Percentiles rank a stretch among this genome's conserved stretches.
Evolutionary conservation across 2,797 vertebrate genomes (phyloP).

Genomic region (Kryptopterus vitreolus): DNA sequence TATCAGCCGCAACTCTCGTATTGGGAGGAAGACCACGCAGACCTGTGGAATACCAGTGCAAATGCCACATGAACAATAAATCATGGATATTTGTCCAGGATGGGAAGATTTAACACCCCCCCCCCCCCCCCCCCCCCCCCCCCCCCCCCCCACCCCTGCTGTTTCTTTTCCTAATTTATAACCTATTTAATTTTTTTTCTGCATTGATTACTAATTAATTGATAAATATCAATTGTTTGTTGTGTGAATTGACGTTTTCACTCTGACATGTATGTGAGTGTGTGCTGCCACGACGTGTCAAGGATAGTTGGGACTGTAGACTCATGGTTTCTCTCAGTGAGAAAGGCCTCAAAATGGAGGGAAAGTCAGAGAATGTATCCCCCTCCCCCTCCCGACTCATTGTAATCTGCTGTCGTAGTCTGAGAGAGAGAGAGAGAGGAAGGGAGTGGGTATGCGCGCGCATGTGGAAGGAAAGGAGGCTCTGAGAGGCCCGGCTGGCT

Average conservation of each 20-base stretch:
- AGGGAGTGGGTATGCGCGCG: constrained; percentile 26
- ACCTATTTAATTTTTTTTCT: too few relatives aligned
- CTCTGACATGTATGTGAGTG: background rate
- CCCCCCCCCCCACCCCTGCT: too few relatives aligned
- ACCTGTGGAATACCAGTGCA: background rate
- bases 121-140: too few relatives aligned
- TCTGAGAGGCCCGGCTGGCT: constrained; percentile 47
- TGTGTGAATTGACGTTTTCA: background rate
- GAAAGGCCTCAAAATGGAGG: constrained; percentile 70
- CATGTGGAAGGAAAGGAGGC: constrained; percentile 20
- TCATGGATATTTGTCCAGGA: too few relatives aligned
- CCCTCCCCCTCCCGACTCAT: constrained; percentile 28
- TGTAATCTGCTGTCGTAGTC: constrained; percentile 39
- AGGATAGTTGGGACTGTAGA: constrained; percentile 7
- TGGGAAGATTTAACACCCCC: too few relatives aligned
- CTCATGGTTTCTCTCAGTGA: constrained; percentile 40
- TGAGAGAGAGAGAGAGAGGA: constrained; percentile 34
- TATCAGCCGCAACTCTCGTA: background rate
- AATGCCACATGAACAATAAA: background rate
- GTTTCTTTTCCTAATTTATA: too few relatives aligned
- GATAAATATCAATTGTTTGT: background rate
- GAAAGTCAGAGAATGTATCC: constrained; percentile 60
- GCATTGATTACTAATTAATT: too few relatives aligned
- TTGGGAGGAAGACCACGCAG: background rate
- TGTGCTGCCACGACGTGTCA: background rate